Percentiles rank a stretch among this genome's conserved stretches.
Conservation (phyloP, 2,888 invertebrate species). For the Anagyrus pseudococci region DNA sequence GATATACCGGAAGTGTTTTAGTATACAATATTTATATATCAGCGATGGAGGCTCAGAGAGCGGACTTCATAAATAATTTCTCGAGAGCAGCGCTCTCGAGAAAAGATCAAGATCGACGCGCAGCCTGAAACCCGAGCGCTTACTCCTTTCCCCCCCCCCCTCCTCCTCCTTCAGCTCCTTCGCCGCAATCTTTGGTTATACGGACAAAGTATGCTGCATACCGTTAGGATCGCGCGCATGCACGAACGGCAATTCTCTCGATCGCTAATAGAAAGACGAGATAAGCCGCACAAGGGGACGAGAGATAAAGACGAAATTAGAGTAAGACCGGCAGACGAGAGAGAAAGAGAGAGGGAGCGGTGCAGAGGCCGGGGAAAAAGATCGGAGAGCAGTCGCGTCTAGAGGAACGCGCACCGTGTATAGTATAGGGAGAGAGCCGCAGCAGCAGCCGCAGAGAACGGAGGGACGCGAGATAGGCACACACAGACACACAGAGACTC, state of each 20-base stretch:
- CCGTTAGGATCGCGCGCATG: conserved; percentile 3
- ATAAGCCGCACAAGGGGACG: neutral
- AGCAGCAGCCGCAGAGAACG: conserved; percentile 12
- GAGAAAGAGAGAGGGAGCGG: conserved; percentile 1
- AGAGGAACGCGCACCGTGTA: no score
- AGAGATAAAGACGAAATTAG: conserved; percentile 15
- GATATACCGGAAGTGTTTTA: no score
- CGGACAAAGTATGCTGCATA: neutral
- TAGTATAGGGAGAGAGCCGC: no score
- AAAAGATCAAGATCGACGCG: no score
- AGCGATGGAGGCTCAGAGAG: no score
- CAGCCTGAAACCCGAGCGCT: neutral
- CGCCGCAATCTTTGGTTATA: no score
- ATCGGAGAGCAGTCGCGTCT: neutral
- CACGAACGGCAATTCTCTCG: conserved; percentile 4
- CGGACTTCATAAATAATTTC: no score
- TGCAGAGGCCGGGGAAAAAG: neutral
- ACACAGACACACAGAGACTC: conserved; percentile 6
- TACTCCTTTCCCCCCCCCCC: neutral
- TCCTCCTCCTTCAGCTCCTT: neutral
- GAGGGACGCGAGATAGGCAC: conserved; percentile 18
- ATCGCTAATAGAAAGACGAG: conserved; percentile 5
- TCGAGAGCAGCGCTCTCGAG: no score
- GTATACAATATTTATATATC: no score
- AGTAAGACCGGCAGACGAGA: conserved; percentile 11